A percentile compares a stretch with the other conserved stretches of the same genome.
These are phyloP conservation scores for Papilio dardanus DNA, from an alignment of 1,140 invertebrate genomes.

Conservation along the genomic window DNA sequence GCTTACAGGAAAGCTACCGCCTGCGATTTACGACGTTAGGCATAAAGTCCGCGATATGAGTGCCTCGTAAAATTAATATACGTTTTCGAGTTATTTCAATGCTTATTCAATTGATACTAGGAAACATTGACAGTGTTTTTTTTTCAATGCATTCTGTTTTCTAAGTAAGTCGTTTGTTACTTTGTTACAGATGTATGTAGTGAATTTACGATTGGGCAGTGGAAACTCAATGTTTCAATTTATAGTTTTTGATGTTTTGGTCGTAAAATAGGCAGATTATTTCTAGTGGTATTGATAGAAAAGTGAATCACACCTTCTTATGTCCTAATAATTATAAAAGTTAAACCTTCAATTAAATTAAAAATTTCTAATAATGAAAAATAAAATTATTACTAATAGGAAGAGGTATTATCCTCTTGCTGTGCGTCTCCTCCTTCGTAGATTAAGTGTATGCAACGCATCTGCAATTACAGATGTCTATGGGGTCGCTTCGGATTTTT, in stretches of 20 bases:
- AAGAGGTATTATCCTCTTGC: too few species aligned
- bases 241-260: background rate
- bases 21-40: slow-evolving; percentile 29
- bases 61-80: slow-evolving; percentile 27
- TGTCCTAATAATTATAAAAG: background rate
- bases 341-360: background rate
- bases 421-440: too few species aligned
- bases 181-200: background rate
- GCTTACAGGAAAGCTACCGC: slow-evolving; percentile 36
- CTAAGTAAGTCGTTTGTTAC: background rate
- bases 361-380: background rate
- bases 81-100: slow-evolving; percentile 26
- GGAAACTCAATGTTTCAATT: too few species aligned
- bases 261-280: background rate
- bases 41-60: slow-evolving; percentile 21
- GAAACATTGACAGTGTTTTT: slow-evolving; percentile 1
- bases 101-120: slow-evolving; percentile 22
- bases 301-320: background rate
- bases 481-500: too few species aligned
- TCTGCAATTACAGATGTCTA: too few species aligned
- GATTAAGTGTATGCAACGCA: too few species aligned
- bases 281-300: background rate
- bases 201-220: background rate
- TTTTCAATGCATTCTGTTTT: slow-evolving; percentile 4
- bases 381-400: background rate